Evolutionary conservation across 2,888 invertebrate species (phyloP).

Genomic region (Sesia bembeciformis): DNA sequence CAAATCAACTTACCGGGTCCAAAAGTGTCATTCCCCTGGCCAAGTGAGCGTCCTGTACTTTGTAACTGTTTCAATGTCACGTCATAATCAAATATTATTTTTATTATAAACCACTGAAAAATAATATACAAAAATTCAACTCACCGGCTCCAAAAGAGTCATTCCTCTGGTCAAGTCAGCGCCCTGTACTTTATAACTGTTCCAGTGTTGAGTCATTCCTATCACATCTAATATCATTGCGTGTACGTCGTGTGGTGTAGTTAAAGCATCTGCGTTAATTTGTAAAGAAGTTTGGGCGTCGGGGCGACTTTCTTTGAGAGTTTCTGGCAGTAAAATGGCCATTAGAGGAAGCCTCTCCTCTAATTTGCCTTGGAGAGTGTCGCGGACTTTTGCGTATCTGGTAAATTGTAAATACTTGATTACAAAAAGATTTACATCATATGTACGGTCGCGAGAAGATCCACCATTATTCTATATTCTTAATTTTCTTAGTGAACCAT

Average conservation of each 20-base stretch:
- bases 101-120: too few species aligned
- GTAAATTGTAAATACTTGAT: too few species aligned
- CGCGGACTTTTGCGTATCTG: conserved; percentile 86
- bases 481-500: too few species aligned
- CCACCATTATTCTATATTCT: too few species aligned
- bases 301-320: conserved; percentile 77
- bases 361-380: conserved; percentile 91
- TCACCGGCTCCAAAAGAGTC: conserved; percentile 77
- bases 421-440: too few species aligned
- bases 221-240: conserved; percentile 83
- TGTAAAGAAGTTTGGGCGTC: conserved; percentile 75
- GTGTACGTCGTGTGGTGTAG: conserved; percentile 93
- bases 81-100: too few species aligned
- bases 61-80: too few species aligned
- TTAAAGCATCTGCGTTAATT: conserved; percentile 79
- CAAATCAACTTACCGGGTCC: too few species aligned
- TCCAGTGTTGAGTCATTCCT: conserved; percentile 45
- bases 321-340: conserved; percentile 83
- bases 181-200: conserved; percentile 50
- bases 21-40: too few species aligned
- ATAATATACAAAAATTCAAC: conserved; percentile 3
- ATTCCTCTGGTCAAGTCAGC: conserved; percentile 73
- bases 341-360: conserved; percentile 94
- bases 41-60: too few species aligned
- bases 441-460: too few species aligned